These are phyloP conservation scores for Magallana gigas DNA, from an alignment of 1,140 invertebrate species.

Conservation along the genomic window DNA sequence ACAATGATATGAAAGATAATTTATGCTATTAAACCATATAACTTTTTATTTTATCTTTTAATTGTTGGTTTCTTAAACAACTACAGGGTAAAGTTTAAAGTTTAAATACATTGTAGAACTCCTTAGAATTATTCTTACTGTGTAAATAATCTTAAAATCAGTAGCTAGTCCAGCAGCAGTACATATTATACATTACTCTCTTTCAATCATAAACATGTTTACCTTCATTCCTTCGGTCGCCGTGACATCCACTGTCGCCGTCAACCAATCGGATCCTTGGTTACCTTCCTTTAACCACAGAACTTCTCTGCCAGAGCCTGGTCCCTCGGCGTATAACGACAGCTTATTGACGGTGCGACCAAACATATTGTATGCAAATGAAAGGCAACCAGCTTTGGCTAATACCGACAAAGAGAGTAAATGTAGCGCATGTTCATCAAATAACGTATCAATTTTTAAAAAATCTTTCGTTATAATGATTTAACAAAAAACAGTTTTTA, in stretches of 20 bases:
- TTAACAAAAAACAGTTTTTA: too few species aligned
- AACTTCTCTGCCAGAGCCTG: too few species aligned
- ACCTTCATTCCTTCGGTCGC: neutral
- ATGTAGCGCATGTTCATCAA: too few species aligned
- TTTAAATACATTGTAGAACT: neutral
- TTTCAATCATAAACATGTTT: neutral
- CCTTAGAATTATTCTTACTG: neutral
- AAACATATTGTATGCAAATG: conserved; percentile 33
- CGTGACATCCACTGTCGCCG: neutral
- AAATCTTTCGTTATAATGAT: too few species aligned
- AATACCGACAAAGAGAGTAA: too few species aligned
- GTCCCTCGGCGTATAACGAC: neutral
- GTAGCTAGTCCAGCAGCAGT: neutral
- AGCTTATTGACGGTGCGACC: neutral
- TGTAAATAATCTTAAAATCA: neutral
- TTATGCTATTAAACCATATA: neutral
- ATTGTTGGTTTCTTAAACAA: neutral
- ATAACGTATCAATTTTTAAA: too few species aligned
- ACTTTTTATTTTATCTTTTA: too few species aligned
- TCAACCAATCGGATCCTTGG: neutral
- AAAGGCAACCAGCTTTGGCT: neutral
- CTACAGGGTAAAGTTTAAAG: neutral
- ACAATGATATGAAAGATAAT: neutral
- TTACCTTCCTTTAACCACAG: neutral
- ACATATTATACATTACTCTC: neutral